Percentiles rank a stretch among this genome's conserved stretches.
These are phyloP conservation scores for Micromussa lordhowensis DNA, from an alignment of 92 coral and sea anemone genomes.

Conservation along the genomic window DNA sequence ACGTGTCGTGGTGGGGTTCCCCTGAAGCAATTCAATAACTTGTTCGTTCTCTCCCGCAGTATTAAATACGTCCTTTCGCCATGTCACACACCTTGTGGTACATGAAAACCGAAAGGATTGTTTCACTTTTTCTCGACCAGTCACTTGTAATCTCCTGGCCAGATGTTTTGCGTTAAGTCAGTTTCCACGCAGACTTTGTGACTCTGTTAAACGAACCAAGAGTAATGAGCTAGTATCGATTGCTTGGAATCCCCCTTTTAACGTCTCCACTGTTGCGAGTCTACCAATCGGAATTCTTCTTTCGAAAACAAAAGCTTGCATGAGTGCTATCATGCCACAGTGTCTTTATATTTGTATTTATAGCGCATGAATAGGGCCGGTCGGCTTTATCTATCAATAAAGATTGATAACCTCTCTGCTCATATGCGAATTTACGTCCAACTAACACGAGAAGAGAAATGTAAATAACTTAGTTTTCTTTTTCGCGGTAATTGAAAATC, in stretches of 20 bases:
- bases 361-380: neutral
- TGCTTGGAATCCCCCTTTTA: slow-evolving; percentile 14
- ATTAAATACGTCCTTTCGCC: neutral
- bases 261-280: neutral
- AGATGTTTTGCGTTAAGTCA: slow-evolving; percentile 8
- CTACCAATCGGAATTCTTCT: slow-evolving; percentile 29
- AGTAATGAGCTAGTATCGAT: slow-evolving; percentile 1
- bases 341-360: slow-evolving; percentile 14
- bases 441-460: slow-evolving; percentile 7
- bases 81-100: neutral
- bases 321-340: neutral
- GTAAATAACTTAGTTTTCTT: slow-evolving; percentile 9
- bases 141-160: neutral
- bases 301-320: slow-evolving; percentile 14
- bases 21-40: neutral
- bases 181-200: neutral
- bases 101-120: neutral
- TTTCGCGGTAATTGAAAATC: slow-evolving; percentile 14
- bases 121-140: neutral
- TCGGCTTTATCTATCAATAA: slow-evolving; percentile 21
- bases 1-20: slow-evolving; percentile 23
- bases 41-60: slow-evolving; percentile 3
- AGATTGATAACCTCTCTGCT: slow-evolving; percentile 18
- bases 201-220: neutral
- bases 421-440: slow-evolving; percentile 8